Base-by-base conservation (phyloP, 2,888 invertebrate genomes). In the Glyphotaelius pellucidus region DNA sequence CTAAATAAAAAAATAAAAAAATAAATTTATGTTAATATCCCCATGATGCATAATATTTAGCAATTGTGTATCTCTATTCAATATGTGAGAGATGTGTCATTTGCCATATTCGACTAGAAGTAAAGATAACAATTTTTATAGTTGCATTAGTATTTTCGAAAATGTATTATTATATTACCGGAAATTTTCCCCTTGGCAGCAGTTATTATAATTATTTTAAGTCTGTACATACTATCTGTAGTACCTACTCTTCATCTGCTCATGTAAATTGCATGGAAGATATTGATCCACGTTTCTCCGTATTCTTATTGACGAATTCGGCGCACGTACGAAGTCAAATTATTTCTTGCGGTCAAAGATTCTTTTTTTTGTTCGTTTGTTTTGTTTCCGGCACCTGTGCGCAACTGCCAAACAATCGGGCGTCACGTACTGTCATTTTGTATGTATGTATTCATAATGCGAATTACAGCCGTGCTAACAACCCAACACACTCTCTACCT, bases 371-470 rank as follows among this genome's bases (percentile, higher is more conserved):
- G 42, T 67, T 67, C 19, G 52, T 52, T 52, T 30, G 83, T 42
- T 83, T 83, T 83, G 83, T 83, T 83, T 83, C 83, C 83, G 32
- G 83, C 83, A 83, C 83, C 83, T 83, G 83, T 35, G 83, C 83
- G 0, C 83, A 11, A n/a, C 67, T 25, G 67, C 67, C 25, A 25
- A 67, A 67, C 25, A 25, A 25, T 67, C 19, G 67, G 67, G 67
- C 19, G 19, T 67, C 67, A 67, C 67, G 67, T 67, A 67, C 19
- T 67, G 32, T 83, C 32, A 25, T 83, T 83, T 35, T 3, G 19
- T 81, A 81, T 42, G 3, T 25, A 32, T 83, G 11, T 35, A 83
- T 83, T 83, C 83, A 31, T 32, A 83, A 83, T 30, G 25, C 25
- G 83, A 35, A 30, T 83, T 31, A 83, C 35, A 35, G 83, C 7